Conservation (phyloP, 2,888 invertebrate genomes). For the Diloba caeruleocephala region DNA sequence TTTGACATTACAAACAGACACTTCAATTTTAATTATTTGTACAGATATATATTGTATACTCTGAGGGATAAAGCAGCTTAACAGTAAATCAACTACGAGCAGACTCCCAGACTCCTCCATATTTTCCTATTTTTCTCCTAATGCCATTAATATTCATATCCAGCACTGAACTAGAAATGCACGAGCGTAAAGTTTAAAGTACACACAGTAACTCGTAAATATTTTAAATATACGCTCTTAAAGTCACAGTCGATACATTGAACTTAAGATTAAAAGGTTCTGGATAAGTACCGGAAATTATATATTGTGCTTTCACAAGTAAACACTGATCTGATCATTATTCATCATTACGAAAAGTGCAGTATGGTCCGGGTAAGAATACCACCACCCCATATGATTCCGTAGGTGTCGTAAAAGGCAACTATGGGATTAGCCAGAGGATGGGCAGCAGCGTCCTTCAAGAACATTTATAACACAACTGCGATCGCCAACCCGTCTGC, state of each 20-base stretch:
- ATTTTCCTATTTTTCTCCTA: conserved; percentile 33
- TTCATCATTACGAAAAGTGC: too few relatives aligned
- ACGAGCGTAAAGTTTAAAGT: conserved; percentile 52
- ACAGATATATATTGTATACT: not conserved
- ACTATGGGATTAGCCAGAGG: too few relatives aligned
- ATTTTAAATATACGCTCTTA: conserved; percentile 61
- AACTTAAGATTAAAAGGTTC: conserved; percentile 7
- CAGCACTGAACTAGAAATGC: conserved; percentile 41
- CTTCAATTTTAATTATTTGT: too few relatives aligned
- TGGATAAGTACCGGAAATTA: conserved; percentile 35
- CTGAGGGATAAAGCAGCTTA: conserved; percentile 9
- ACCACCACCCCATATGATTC: too few relatives aligned
- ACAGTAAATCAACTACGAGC: conserved; percentile 25
- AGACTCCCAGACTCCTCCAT: conserved; percentile 6
- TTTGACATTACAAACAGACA: too few relatives aligned
- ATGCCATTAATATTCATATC: conserved; percentile 52
- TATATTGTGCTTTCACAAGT: too few relatives aligned
- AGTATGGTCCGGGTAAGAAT: too few relatives aligned
- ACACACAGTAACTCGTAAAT: conserved; percentile 59
- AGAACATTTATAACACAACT: too few relatives aligned
- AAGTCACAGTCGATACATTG: conserved; percentile 52
- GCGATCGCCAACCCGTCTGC: too few relatives aligned
- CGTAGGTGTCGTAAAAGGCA: too few relatives aligned
- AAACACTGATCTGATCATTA: too few relatives aligned
- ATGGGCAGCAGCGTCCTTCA: too few relatives aligned